Conservation (phyloP, 2,113 vertebrate species). For the Oriolus oriolus region DNA sequence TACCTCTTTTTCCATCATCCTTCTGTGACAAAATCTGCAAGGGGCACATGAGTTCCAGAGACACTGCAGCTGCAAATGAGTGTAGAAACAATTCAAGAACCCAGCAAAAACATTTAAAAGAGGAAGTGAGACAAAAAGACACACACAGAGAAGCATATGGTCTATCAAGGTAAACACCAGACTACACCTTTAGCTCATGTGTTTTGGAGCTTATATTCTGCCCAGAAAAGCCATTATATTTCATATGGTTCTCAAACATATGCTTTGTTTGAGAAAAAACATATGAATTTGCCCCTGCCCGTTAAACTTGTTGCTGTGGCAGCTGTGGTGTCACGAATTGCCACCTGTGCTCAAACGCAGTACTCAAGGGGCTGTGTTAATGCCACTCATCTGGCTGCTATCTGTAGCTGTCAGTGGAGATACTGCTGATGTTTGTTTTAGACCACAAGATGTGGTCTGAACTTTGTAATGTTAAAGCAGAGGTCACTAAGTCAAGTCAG, state of each 20-base stretch:
- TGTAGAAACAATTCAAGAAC: not conserved
- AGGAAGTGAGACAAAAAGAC: not conserved
- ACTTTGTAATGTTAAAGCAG: not conserved
- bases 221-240: not conserved
- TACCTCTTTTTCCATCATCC: not conserved
- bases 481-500: not conserved
- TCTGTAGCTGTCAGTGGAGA: not conserved
- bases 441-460: not conserved
- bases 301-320: not conserved
- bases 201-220: not conserved
- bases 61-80: not conserved
- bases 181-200: not conserved
- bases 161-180: not conserved
- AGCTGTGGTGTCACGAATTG: not conserved
- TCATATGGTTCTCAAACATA: not conserved
- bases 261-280: too few species aligned
- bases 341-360: not conserved
- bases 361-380: not conserved
- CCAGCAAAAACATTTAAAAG: not conserved
- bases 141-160: accelerated
- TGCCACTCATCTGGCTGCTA: not conserved
- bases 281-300: accelerated
- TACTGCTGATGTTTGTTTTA: not conserved
- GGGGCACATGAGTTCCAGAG: not conserved
- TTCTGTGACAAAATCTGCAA: not conserved